Percentiles rank a stretch among this genome's conserved stretches.
phyloP scores from a whole-genome alignment of 2,888 invertebrate genomes.

The Atherix ibis region DNA sequence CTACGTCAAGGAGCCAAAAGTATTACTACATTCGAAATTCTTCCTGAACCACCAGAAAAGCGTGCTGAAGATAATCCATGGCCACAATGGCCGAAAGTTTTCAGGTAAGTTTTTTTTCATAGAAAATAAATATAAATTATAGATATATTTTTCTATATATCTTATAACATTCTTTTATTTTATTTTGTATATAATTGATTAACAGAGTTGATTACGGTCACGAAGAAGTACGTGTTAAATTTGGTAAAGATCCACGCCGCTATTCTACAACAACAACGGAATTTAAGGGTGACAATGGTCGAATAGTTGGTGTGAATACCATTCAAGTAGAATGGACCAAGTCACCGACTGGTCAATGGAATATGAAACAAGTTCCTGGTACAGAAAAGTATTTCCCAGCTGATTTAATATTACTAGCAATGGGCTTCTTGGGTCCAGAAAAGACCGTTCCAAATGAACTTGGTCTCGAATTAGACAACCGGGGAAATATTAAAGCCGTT shows the following conservation, averaged over 20 bases:
- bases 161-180: constrained; percentile 3
- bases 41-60: constrained; percentile 73
- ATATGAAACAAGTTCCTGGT: constrained; percentile 73
- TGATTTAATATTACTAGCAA: constrained; percentile 87
- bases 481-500: constrained; percentile 81
- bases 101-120: constrained; percentile 40
- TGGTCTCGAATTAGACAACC: constrained; percentile 68
- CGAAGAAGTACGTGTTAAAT: constrained; percentile 85
- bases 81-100: constrained; percentile 96
- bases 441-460: constrained; percentile 69
- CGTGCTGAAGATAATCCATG: constrained; percentile 88
- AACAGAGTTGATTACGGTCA: constrained; percentile 91
- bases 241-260: constrained; percentile 82
- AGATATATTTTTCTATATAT: neutral
- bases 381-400: constrained; percentile 66
- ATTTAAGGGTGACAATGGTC: constrained; percentile 78
- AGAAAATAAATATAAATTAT: neutral
- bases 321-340: constrained; percentile 89
- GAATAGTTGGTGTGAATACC: constrained; percentile 80
- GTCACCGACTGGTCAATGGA: constrained; percentile 82
- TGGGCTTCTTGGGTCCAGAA: constrained; percentile 98
- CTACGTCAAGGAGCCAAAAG: constrained; percentile 74
- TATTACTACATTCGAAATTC: constrained; percentile 93
- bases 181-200: too few relatives aligned
- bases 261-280: constrained; percentile 92